phyloP scores from a whole-genome alignment of 2,113 vertebrate species.

The Chloropsis hardwickii region DNA sequence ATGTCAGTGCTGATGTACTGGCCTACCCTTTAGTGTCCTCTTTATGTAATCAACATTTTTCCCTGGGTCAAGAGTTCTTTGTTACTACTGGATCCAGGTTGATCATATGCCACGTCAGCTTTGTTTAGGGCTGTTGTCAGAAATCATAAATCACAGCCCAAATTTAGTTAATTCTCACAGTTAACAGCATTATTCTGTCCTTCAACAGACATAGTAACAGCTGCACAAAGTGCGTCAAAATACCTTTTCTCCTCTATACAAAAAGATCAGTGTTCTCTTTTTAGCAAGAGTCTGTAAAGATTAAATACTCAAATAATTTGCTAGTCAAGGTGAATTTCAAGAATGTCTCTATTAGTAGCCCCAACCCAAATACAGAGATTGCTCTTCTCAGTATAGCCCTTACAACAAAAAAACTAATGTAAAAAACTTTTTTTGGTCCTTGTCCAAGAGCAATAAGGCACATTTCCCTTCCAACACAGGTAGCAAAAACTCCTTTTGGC shows the following conservation, averaged over 20 bases:
- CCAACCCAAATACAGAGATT: neutral
- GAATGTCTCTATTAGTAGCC: neutral
- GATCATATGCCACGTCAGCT: neutral
- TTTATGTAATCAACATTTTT: neutral
- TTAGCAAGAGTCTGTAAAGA: neutral
- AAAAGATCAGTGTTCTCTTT: neutral
- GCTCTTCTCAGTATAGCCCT: neutral
- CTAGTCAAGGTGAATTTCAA: neutral
- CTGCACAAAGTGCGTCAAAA: neutral
- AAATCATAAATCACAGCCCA: slow-evolving; percentile 16
- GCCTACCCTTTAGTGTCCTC: neutral
- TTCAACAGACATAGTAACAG: neutral
- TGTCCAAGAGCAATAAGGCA: neutral
- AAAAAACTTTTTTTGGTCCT: neutral
- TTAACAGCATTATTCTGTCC: neutral
- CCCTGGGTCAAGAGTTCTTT: neutral
- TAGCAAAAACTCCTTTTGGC: neutral
- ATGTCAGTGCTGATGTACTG: neutral
- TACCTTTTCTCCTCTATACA: neutral
- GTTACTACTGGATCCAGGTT: slow-evolving; percentile 4
- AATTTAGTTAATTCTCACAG: slow-evolving; percentile 10
- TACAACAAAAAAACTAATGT: neutral
- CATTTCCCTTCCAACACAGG: neutral
- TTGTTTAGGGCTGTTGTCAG: neutral
- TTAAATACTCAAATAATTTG: neutral